Conservation (phyloP, 2,888 invertebrate genomes). For the Campoletis raptor region DNA sequence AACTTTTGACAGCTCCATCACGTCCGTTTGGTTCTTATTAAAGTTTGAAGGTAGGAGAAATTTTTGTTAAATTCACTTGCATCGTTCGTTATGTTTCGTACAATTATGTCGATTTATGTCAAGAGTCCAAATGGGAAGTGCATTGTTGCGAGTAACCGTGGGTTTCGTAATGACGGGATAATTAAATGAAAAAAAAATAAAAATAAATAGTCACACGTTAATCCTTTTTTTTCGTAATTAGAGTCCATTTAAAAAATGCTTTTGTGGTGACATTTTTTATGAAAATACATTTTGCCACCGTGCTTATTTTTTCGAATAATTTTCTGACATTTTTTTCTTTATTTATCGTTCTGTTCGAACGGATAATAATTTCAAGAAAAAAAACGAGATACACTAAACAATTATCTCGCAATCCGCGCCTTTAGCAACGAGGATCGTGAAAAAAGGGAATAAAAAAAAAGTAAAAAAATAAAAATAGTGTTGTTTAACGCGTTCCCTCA, state of each 20-base stretch:
- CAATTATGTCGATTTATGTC: not conserved
- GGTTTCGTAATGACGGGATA: not conserved
- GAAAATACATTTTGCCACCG: not conserved
- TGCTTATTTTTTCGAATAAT: not conserved
- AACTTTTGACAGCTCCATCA: not conserved
- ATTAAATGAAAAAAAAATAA: not conserved
- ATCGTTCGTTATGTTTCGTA: not conserved
- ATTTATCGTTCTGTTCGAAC: not conserved
- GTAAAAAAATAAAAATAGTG: not conserved
- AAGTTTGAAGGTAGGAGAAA: not conserved
- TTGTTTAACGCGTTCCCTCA: constrained; percentile 18
- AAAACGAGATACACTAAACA: not conserved
- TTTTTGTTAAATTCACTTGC: not conserved
- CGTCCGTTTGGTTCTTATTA: constrained; percentile 1
- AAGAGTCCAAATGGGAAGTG: not conserved
- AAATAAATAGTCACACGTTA: not conserved
- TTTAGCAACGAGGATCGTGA: not conserved
- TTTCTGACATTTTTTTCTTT: not conserved
- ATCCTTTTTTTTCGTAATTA: not conserved
- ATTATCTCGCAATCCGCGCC: not conserved
- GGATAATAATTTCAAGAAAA: not conserved
- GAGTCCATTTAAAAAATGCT: not conserved
- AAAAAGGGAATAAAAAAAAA: not conserved
- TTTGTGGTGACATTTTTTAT: not conserved
- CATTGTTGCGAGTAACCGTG: not conserved